These are phyloP conservation scores for Chloropsis cyanopogon DNA, from an alignment of 2,113 vertebrate species.

Conservation along the genomic window DNA sequence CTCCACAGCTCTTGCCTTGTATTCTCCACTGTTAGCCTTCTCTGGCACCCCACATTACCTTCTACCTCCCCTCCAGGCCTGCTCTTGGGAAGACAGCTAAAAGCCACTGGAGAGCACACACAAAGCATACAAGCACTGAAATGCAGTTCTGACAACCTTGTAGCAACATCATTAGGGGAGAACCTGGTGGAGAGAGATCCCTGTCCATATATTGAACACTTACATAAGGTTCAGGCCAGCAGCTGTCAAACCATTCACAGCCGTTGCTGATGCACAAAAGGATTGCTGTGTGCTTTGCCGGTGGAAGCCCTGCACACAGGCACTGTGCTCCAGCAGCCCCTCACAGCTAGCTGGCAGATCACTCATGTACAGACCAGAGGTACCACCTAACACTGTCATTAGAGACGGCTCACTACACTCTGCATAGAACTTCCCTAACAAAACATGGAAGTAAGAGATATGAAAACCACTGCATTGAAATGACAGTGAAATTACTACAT, in stretches of 20 bases:
- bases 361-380: fast-evolving
- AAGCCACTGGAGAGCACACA: neutral
- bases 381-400: neutral
- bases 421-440: neutral
- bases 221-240: neutral
- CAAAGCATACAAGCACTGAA: neutral
- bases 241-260: neutral
- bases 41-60: neutral
- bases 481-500: neutral
- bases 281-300: neutral
- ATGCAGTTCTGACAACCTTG: neutral
- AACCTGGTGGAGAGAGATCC: neutral
- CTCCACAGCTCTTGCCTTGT: neutral
- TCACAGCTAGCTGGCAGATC: neutral
- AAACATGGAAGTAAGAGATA: neutral
- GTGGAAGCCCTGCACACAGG: neutral
- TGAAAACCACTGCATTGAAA: neutral
- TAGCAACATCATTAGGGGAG: neutral
- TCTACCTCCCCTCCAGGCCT: neutral
- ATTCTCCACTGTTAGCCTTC: neutral
- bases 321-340: neutral
- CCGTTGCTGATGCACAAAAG: neutral
- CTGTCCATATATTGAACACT: neutral
- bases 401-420: neutral
- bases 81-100: neutral